These are phyloP conservation scores for Meliscaeva auricollis DNA, from an alignment of 2,888 invertebrate genomes.

Conservation along the genomic window DNA sequence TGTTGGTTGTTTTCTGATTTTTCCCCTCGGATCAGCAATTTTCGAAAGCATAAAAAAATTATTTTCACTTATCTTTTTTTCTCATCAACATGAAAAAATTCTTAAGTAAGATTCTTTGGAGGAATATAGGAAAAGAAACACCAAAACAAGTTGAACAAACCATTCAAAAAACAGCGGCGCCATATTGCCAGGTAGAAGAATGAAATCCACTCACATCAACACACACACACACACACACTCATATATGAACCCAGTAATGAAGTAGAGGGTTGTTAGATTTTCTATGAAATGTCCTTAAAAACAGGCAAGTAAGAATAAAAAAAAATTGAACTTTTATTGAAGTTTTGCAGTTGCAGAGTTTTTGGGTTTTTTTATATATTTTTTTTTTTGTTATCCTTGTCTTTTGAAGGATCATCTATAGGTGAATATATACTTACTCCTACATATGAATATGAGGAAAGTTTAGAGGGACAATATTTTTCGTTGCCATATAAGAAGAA, in stretches of 20 bases:
- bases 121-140: conserved; percentile 13
- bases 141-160: conserved; percentile 32
- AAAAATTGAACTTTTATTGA: conserved; percentile 48
- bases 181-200: conserved; percentile 61
- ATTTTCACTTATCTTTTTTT: background rate
- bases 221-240: conserved; percentile 8
- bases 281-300: conserved; percentile 43
- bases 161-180: conserved; percentile 49
- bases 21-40: conserved; percentile 19
- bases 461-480: conserved; percentile 7
- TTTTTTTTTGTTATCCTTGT: conserved; percentile 1
- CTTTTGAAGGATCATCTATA: background rate
- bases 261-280: conserved; percentile 34
- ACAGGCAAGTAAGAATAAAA: background rate
- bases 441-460: conserved; percentile 27
- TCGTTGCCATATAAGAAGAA: conserved; percentile 1
- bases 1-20: background rate
- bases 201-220: background rate
- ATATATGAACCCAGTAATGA: background rate
- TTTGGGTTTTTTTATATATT: background rate
- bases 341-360: conserved; percentile 45
- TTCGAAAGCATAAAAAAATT: too few relatives aligned
- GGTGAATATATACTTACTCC: background rate
- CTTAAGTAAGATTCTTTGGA: background rate
- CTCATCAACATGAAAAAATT: conserved; percentile 26